phyloP scores from a whole-genome alignment of 2,888 invertebrate species.

The Panzeria rudis region DNA sequence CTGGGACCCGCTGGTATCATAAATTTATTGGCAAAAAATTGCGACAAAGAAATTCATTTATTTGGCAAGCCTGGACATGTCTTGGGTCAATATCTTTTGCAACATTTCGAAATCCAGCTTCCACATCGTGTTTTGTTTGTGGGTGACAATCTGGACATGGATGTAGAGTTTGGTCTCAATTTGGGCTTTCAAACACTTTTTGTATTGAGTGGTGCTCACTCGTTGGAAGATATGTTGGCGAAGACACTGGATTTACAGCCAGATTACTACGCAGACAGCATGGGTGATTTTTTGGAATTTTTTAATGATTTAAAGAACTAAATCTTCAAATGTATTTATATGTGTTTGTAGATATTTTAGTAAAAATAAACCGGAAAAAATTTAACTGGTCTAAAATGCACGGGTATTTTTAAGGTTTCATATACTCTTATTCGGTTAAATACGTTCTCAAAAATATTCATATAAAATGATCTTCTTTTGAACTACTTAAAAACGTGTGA shows the following conservation, averaged over 20 bases:
- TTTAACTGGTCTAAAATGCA: no score
- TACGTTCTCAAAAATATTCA: no score
- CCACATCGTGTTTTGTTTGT: constrained; percentile 89
- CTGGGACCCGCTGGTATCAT: constrained; percentile 73
- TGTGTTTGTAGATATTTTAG: no score
- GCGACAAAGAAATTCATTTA: constrained; percentile 78
- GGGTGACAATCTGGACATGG: constrained; percentile 92
- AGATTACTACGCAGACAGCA: constrained; percentile 75
- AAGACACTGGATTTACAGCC: constrained; percentile 72
- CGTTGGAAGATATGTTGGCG: constrained; percentile 72
- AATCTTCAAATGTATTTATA: no score
- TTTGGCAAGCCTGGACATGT: constrained; percentile 83
- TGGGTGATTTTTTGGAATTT: constrained; percentile 75
- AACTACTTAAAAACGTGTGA: no score
- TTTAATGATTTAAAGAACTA: constrained; percentile 64
- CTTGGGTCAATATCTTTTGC: constrained; percentile 78
- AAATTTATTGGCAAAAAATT: constrained; percentile 73
- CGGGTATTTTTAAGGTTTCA: no score
- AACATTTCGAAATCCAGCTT: constrained; percentile 84
- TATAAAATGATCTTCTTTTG: no score
- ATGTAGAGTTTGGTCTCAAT: constrained; percentile 88
- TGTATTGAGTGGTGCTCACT: constrained; percentile 85
- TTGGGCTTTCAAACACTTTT: constrained; percentile 89
- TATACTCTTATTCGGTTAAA: no score
- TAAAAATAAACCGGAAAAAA: no score